Percentiles rank a stretch among this genome's conserved stretches.
Evolutionary conservation across 2,888 invertebrate species (phyloP).

Genomic region (Hypomecis atomaria): DNA sequence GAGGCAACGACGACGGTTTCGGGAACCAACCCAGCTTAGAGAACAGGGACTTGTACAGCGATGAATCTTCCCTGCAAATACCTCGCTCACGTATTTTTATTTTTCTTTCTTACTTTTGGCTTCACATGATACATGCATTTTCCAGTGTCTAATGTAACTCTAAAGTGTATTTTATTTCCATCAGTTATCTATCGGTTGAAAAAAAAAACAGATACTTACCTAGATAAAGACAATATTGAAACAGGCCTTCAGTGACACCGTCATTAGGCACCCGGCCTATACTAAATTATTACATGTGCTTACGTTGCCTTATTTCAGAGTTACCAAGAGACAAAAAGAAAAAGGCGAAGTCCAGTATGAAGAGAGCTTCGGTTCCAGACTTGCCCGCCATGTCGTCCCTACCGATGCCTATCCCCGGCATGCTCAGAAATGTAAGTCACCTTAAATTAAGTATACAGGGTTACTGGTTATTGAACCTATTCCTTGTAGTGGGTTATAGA

Average conservation of each 20-base stretch:
- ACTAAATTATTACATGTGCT: background rate
- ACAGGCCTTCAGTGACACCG: too few relatives aligned
- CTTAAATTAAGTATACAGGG: too few relatives aligned
- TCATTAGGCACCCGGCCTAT: too few relatives aligned
- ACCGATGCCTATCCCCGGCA: conserved; percentile 22
- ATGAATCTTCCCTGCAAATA: background rate
- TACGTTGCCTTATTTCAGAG: conserved; percentile 8
- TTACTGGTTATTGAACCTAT: too few relatives aligned
- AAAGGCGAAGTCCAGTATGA: conserved; percentile 31
- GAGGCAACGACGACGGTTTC: conserved; percentile 54
- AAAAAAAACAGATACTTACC: too few relatives aligned
- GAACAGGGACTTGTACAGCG: conserved; percentile 3
- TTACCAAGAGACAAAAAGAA: conserved; percentile 1
- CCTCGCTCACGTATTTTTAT: background rate
- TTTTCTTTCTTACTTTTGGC: too few relatives aligned
- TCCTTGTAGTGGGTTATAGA: too few relatives aligned
- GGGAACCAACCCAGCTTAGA: conserved; percentile 48
- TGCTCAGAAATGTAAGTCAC: conserved; percentile 35
- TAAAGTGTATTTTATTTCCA: too few relatives aligned
- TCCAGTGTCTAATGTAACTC: too few relatives aligned
- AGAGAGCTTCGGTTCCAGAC: conserved; percentile 9
- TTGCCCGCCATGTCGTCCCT: conserved; percentile 12
- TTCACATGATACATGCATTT: too few relatives aligned
- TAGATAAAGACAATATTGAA: too few relatives aligned
- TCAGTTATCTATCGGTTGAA: too few relatives aligned